These are phyloP conservation scores for Zophobas morio DNA, from an alignment of 1,140 invertebrate genomes.

Conservation along the genomic window DNA sequence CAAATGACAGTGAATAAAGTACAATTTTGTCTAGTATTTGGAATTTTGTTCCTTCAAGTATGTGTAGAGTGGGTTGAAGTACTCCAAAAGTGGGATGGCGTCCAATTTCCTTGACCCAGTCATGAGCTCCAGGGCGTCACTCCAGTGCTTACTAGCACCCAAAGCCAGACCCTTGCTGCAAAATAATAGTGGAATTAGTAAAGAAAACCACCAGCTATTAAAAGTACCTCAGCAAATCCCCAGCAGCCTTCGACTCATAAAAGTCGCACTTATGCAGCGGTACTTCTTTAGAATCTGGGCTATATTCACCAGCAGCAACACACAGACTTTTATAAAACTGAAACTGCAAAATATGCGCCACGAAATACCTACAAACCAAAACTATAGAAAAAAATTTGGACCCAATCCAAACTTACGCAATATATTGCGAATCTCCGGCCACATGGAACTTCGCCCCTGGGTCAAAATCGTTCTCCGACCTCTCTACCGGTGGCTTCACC, in stretches of 20 bases:
- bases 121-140: slow-evolving; percentile 84
- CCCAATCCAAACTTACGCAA: slow-evolving; percentile 72
- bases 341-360: slow-evolving; percentile 91
- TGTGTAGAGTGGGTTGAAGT: no score
- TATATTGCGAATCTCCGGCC: slow-evolving; percentile 86
- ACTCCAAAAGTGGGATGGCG: slow-evolving; percentile 70
- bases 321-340: slow-evolving; percentile 92
- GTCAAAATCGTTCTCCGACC: slow-evolving; percentile 88
- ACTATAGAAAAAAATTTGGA: neutral
- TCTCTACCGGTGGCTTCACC: slow-evolving; percentile 81
- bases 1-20: no score
- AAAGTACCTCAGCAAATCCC: slow-evolving; percentile 76
- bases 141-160: slow-evolving; percentile 87
- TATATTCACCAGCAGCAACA: slow-evolving; percentile 83
- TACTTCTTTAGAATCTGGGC: slow-evolving; percentile 76
- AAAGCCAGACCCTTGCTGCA: slow-evolving; percentile 82
- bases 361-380: slow-evolving; percentile 81
- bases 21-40: no score
- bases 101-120: slow-evolving; percentile 84
- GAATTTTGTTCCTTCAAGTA: no score
- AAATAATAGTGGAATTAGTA: slow-evolving; percentile 37
- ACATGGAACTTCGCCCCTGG: slow-evolving; percentile 89
- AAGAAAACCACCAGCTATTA: neutral
- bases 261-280: slow-evolving; percentile 88
- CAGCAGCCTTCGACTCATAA: slow-evolving; percentile 84